phyloP scores from a whole-genome alignment of 2,797 vertebrate species.

The Enteromius trimaculatus region DNA sequence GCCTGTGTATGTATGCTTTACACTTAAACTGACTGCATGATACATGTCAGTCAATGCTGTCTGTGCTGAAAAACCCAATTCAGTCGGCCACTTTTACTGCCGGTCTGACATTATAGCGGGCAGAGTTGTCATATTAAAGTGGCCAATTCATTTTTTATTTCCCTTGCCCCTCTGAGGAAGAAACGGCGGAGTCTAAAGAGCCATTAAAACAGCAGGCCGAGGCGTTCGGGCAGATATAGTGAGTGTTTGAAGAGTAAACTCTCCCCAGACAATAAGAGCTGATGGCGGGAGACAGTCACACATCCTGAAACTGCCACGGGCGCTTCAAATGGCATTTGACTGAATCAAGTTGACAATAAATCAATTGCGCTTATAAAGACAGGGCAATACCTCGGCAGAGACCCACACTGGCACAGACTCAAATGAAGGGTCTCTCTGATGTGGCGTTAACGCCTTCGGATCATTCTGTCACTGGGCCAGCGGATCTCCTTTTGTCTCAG shows the following conservation, averaged over 20 bases:
- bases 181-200: not conserved
- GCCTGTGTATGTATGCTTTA: not conserved
- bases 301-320: constrained; percentile 25
- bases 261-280: constrained; percentile 30
- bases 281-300: constrained; percentile 32
- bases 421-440: not conserved
- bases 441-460: constrained; percentile 28
- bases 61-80: not conserved
- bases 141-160: constrained; percentile 19
- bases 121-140: constrained; percentile 22
- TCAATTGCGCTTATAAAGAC: constrained; percentile 51
- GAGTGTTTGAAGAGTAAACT: constrained; percentile 14
- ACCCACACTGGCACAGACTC: constrained; percentile 8
- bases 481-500: constrained; percentile 26
- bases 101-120: not conserved
- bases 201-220: not conserved
- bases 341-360: constrained; percentile 58
- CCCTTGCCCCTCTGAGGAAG: constrained; percentile 7
- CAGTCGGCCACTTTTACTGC: not conserved
- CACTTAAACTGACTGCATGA: not conserved
- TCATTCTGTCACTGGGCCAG: not conserved
- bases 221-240: constrained; percentile 7
- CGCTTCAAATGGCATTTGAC: constrained; percentile 28
- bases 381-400: not conserved
- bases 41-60: not conserved